phyloP scores from a whole-genome alignment of 1,140 invertebrate genomes.

The Drosophila pruinosa region DNA sequence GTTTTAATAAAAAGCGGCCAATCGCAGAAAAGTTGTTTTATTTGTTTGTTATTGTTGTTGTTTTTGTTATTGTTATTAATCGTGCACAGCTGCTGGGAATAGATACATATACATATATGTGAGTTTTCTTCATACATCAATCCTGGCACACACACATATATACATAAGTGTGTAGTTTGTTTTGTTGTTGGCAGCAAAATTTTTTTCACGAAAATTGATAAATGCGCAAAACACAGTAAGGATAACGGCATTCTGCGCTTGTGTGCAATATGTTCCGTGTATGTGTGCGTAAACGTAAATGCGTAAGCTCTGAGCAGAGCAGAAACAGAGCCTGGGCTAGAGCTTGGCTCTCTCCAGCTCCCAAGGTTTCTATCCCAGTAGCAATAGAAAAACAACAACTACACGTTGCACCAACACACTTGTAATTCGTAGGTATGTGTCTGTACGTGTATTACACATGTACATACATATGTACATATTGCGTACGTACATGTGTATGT shows the following conservation, averaged over 20 bases:
- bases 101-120: slow-evolving; percentile 20
- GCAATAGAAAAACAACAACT: slow-evolving; percentile 21
- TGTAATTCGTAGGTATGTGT: not conserved
- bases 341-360: slow-evolving; percentile 28
- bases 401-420: slow-evolving; percentile 29
- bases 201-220: slow-evolving; percentile 59
- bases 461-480: not conserved
- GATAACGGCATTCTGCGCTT: slow-evolving; percentile 40
- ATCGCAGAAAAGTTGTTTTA: slow-evolving; percentile 13
- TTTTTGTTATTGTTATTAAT: slow-evolving; percentile 39
- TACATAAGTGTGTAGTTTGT: slow-evolving; percentile 26
- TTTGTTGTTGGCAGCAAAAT: slow-evolving; percentile 24
- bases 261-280: slow-evolving; percentile 8
- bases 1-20: slow-evolving; percentile 35
- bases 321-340: slow-evolving; percentile 34
- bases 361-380: slow-evolving; percentile 28
- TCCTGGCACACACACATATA: not conserved
- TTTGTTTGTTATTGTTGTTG: slow-evolving; percentile 28
- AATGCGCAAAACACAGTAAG: slow-evolving; percentile 47
- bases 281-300: slow-evolving; percentile 65
- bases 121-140: slow-evolving; percentile 19
- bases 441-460: not conserved
- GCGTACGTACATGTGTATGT: slow-evolving; percentile 5
- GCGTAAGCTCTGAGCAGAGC: slow-evolving; percentile 56
- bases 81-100: slow-evolving; percentile 40